Base-by-base conservation (phyloP, 1,140 invertebrate genomes). In the Stenopsyche tienmushanensis region DNA sequence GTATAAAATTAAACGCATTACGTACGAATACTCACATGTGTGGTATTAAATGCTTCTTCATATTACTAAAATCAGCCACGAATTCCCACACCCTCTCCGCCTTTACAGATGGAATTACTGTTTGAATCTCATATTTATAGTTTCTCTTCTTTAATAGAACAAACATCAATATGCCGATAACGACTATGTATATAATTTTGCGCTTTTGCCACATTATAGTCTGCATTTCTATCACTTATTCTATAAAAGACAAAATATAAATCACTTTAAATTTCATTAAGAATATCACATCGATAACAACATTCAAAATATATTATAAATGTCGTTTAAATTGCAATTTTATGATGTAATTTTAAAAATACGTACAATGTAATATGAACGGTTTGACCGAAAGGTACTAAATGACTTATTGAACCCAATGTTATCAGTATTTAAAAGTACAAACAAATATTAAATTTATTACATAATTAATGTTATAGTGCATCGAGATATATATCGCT, bases 21-120 rank as follows among this genome's bases (percentile, higher is more conserved):
- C 3, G 17, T 45, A 50, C 21, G 24, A 42, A 5, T 69, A 81
- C 84, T 83, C 77, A 90, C 88, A 90, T 86, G 18, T 87, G 86
- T 9, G 88, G 88, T 77, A 90, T 89, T 34, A 90, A 76, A 65
- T 83, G 81, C 55, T 84, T 82, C 42, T 70, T 64, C 82, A 86
- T 85, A 70, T 90, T 90, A 70, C 83, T 88, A 66, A 90, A 90
- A 76, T 90, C 88, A 1, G 88, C 85, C 17, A 89, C 81, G 74
- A 83, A 89, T 74, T 89, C 86, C 88, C 88, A 90, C 13, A 88
- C 83, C n/a, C 76, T 74, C 70, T 82, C 79, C 15, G 87, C 81
- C 71, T 82, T 78, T 0, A 82, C 73, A 71, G 86, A 80, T 29
- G 73, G 71, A 65, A 87, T 78, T 29, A 73, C 71, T 50, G 71